Base-by-base conservation (phyloP, 2,888 invertebrate genomes). In the Glaucopsyche alexis region DNA sequence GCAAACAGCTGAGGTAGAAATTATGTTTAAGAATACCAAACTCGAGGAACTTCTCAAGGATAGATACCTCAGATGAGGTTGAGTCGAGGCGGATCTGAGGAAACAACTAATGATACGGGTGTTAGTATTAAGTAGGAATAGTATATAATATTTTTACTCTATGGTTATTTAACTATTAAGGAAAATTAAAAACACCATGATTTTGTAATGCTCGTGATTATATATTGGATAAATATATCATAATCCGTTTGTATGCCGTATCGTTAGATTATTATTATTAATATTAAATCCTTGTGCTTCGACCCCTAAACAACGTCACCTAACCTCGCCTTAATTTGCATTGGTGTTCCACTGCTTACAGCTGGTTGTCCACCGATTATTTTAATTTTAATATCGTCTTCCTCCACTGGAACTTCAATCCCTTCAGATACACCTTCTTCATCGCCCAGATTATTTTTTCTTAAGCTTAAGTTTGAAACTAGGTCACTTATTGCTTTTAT, bases 291-390 rank as follows among this genome's bases (percentile, higher is more conserved):
- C 14, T 1, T 38, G 7, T 13, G 29, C 14, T 29, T 60, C 29
- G 29, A 13, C 60, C 13, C 14, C 60, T 60, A 60, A 60, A 38
- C 7, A 60, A 38, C 7, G 38, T 60, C 60, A 29, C 49, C 74
- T 55, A 85, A 86, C 75, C 90, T 84, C 1, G 90, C 91, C 76
- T 81, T 89, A 64, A 79, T 84, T 72, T 77, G 86, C 1, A 92
- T 71, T 14, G 90, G 89, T 2, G 84, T 80, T 0, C 91, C 91
- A 76, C 90, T 91, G 7, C 86, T 83, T 0, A 86, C 88, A 0
- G 91, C 91, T 8, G 89, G 81, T 38, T 79, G 81, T 1, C 91
- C 91, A 4, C 91, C 91, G 47, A 92, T 83, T 9, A 92, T 91
- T 75, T 87, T 85, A 13, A 47, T 69, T 29, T 69, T 47, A 19